Evolutionary conservation across 2,113 vertebrate species (phyloP), one percentile per base, ranked within the genome.

Genomic region (Mus spicilegus): DNA sequence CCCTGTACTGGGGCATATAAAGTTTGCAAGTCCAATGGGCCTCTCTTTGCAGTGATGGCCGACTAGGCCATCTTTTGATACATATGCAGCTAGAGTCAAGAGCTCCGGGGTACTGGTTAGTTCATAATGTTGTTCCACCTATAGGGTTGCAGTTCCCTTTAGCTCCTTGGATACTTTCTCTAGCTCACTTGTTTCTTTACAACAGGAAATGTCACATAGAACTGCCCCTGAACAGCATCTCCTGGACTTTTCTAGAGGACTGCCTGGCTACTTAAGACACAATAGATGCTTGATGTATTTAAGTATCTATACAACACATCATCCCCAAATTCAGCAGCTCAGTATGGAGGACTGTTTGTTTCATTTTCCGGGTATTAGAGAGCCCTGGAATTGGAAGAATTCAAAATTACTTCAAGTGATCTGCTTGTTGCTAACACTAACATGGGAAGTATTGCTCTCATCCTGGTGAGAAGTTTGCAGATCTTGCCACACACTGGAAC

Each of bases 401-500:
- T 65, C 0, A 20, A 1, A 3, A 14, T 11, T 12, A 80, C 5
- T 36, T 3, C 17, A 9, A 42, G 14, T n/a, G 3, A 9, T 49
- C 12, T 33, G 65, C 26, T 24, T 19, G 26, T 36, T 46, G 70
- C 65, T 63, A 28, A 19, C 36, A 30, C 46, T 3, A 13, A 51
- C 30, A 61, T 28, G 12, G 7, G 26, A 33, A 20, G 22, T 39
- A 58, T 65, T 30, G 46, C 5, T 65, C 46, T 30, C 69, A 30
- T 14, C 88, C 33, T 11, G 22, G 17, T 58, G 24, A n/a, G 30
- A 63, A 46, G 4, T 14, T 85, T 28, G 22, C 16, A 19, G 6
- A 49, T 10, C 12, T 9, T 11, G 5, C 39, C 10, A 4, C 56
- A 22, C 1, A 1, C 28, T 3, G 69, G 72, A 76, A 81, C 46